phyloP scores from a whole-genome alignment of 2,888 invertebrate species.

The Eulithis testata region DNA sequence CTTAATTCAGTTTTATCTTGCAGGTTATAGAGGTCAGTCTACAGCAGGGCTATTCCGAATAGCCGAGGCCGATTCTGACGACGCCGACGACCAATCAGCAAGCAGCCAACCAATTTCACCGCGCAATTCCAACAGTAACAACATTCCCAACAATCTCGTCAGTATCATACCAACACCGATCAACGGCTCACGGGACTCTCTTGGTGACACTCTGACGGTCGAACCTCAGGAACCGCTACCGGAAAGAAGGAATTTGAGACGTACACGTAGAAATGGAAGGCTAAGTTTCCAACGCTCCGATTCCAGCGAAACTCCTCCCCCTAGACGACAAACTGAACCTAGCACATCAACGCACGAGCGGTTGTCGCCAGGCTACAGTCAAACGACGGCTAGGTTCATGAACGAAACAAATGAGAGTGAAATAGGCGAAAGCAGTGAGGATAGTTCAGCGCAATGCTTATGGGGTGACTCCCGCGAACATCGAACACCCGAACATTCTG shows the following conservation, averaged over 20 bases:
- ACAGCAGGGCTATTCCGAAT: slow-evolving; percentile 76
- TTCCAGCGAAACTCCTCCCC: slow-evolving; percentile 74
- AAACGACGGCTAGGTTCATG: slow-evolving; percentile 77
- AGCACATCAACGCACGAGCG: slow-evolving; percentile 55
- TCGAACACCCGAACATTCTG: slow-evolving; percentile 59
- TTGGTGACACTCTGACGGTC: slow-evolving; percentile 67
- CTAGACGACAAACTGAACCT: slow-evolving; percentile 52
- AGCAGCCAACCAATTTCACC: slow-evolving; percentile 74
- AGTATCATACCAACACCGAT: slow-evolving; percentile 85
- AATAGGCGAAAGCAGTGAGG: slow-evolving; percentile 67
- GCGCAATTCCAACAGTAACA: slow-evolving; percentile 50
- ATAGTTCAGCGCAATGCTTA: slow-evolving; percentile 13
- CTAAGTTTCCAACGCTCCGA: slow-evolving; percentile 62
- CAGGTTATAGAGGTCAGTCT: slow-evolving; percentile 78
- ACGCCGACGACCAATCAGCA: slow-evolving; percentile 76
- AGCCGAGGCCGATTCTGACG: slow-evolving; percentile 86
- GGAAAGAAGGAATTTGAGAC: slow-evolving; percentile 56
- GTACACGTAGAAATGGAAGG: slow-evolving; percentile 64
- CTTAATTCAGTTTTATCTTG: slow-evolving; percentile 18
- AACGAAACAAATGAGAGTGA: slow-evolving; percentile 81
- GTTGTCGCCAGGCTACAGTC: slow-evolving; percentile 61
- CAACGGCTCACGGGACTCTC: slow-evolving; percentile 81
- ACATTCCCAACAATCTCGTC: slow-evolving; percentile 73
- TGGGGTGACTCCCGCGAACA: slow-evolving; percentile 14
- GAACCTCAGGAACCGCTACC: slow-evolving; percentile 51